Evolutionary conservation across 2,113 vertebrate genomes (phyloP).

Genomic region (Dissostichus mawsoni): DNA sequence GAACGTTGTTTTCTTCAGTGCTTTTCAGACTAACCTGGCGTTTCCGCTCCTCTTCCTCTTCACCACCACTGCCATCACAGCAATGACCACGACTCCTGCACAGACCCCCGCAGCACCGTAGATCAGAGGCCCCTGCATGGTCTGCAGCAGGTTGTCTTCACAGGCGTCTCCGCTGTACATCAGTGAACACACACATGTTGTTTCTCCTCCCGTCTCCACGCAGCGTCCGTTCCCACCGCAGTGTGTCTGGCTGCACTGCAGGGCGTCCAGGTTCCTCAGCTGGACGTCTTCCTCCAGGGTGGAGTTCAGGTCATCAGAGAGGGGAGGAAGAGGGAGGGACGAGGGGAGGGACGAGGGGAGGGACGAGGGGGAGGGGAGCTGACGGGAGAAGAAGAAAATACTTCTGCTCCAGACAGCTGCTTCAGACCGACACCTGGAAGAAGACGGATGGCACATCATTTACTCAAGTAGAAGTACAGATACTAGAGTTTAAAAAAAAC

Average conservation of each 20-base stretch:
- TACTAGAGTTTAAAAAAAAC: no score
- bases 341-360: not conserved
- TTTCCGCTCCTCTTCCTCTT: slow-evolving; percentile 62
- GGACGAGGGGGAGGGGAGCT: not conserved
- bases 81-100: slow-evolving; percentile 71
- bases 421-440: slow-evolving; percentile 63
- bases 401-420: not conserved
- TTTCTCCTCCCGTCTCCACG: slow-evolving; percentile 47
- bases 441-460: no score
- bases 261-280: slow-evolving; percentile 64
- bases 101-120: slow-evolving; percentile 71
- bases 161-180: slow-evolving; percentile 85
- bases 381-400: not conserved
- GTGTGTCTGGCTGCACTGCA: slow-evolving; percentile 75
- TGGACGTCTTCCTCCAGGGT: slow-evolving; percentile 37
- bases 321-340: not conserved
- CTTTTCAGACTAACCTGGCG: not conserved
- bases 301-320: not conserved
- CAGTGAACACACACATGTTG: slow-evolving; percentile 80
- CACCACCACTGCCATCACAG: slow-evolving; percentile 72
- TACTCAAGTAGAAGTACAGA: no score
- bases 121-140: slow-evolving; percentile 58
- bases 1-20: slow-evolving; percentile 69
- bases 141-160: slow-evolving; percentile 70
- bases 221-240: slow-evolving; percentile 87